Conservation (phyloP, 2,888 invertebrate species). For the Drosophila borborema region DNA sequence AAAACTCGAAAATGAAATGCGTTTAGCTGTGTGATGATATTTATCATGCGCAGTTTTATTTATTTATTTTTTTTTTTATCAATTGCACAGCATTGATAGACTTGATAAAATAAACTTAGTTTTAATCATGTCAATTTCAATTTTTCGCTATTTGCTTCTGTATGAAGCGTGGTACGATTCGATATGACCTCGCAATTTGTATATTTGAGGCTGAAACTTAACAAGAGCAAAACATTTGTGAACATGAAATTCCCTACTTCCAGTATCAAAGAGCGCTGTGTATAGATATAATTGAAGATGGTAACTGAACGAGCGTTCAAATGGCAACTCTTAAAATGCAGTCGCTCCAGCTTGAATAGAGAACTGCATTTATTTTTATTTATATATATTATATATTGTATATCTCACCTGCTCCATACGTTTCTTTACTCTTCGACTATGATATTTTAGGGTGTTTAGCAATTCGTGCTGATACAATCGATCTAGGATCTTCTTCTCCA, state of each 20-base stretch:
- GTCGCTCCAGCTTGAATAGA: slow-evolving; percentile 20
- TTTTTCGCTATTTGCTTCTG: no score
- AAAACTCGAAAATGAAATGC: not conserved
- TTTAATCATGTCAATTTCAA: no score
- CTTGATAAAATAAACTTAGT: no score
- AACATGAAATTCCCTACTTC: slow-evolving; percentile 6
- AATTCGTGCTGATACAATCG: no score
- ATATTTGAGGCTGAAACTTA: slow-evolving; percentile 17
- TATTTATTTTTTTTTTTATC: no score
- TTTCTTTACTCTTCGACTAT: not conserved
- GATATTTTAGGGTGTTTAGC: not conserved
- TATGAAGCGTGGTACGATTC: no score
- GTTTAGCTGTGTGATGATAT: not conserved
- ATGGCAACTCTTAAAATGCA: slow-evolving; percentile 14
- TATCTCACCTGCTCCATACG: not conserved
- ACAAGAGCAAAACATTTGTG: not conserved
- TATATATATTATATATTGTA: no score
- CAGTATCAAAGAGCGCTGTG: not conserved
- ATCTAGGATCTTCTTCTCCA: not conserved
- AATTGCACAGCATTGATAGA: not conserved
- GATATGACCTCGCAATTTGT: not conserved
- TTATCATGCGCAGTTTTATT: not conserved
- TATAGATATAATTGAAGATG: slow-evolving; percentile 15
- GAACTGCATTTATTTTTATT: not conserved
- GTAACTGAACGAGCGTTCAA: slow-evolving; percentile 4